Evolutionary conservation across 2,797 vertebrate species (phyloP).

Genomic region (Fistularia commersonii): DNA sequence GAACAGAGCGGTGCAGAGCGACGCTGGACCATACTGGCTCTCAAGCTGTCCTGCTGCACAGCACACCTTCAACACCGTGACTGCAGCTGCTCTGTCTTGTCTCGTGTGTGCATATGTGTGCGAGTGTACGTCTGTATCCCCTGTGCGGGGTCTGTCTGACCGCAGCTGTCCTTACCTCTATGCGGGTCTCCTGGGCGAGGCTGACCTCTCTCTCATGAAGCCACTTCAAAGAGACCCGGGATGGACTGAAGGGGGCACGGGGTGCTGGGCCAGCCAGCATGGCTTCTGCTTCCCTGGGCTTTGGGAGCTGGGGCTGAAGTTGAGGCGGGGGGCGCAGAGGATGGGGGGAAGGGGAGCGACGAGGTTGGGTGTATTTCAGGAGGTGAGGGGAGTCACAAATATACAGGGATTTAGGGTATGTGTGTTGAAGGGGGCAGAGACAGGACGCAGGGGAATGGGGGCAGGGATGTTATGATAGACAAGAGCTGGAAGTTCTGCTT

Average conservation of each 20-base stretch:
- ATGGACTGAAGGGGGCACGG: slow-evolving; percentile 41
- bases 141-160: slow-evolving; percentile 55
- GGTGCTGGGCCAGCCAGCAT: slow-evolving; percentile 45
- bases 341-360: too few species aligned
- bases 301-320: slow-evolving; percentile 60
- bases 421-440: slow-evolving; percentile 41
- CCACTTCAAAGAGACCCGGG: slow-evolving; percentile 68
- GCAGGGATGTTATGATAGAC: slow-evolving; percentile 23
- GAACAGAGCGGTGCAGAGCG: slow-evolving; percentile 45
- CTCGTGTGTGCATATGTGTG: slow-evolving; percentile 49
- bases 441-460: slow-evolving; percentile 36
- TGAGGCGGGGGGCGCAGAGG: slow-evolving; percentile 28
- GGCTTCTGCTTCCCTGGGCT: slow-evolving; percentile 70
- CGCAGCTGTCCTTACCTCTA: slow-evolving; percentile 73
- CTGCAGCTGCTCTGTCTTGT: slow-evolving; percentile 70
- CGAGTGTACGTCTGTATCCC: slow-evolving; percentile 38
- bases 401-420: slow-evolving; percentile 24
- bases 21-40: slow-evolving; percentile 64
- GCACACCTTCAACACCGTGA: slow-evolving; percentile 58
- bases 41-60: slow-evolving; percentile 60
- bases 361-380: slow-evolving; percentile 31
- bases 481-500: slow-evolving; percentile 38
- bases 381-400: slow-evolving; percentile 46
- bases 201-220: slow-evolving; percentile 69
- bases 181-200: slow-evolving; percentile 63